Evolutionary conservation across 2,888 invertebrate genomes (phyloP).

Genomic region (Drosophila merina): DNA sequence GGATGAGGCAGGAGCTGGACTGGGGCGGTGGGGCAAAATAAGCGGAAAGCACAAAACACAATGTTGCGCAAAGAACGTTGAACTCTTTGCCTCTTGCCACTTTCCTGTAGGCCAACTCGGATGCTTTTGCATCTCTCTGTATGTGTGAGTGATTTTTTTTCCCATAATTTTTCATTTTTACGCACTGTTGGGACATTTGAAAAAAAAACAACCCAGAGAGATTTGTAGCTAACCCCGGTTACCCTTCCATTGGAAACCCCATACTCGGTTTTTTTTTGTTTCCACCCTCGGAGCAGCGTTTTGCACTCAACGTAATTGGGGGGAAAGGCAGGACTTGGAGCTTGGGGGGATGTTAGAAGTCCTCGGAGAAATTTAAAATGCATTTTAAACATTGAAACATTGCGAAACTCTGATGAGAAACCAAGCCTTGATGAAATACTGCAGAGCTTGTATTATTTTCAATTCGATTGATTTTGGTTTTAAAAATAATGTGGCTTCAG

Average conservation of each 20-base stretch:
- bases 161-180: slow-evolving; percentile 76
- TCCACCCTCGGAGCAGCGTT: slow-evolving; percentile 38
- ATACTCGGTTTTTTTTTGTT: not conserved
- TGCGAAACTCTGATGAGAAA: not conserved
- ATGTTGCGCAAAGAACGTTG: slow-evolving; percentile 79
- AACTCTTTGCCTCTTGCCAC: slow-evolving; percentile 56
- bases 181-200: slow-evolving; percentile 78
- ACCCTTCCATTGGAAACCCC: slow-evolving; percentile 35
- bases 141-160: slow-evolving; percentile 46
- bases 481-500: not conserved
- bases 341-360: slow-evolving; percentile 24
- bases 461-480: not conserved
- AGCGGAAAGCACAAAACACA: slow-evolving; percentile 78
- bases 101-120: slow-evolving; percentile 14
- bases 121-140: slow-evolving; percentile 14
- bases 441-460: too few species aligned
- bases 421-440: too few species aligned
- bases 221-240: slow-evolving; percentile 50
- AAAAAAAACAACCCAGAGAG: slow-evolving; percentile 58
- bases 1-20: not conserved
- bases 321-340: slow-evolving; percentile 20
- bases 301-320: slow-evolving; percentile 74
- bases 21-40: slow-evolving; percentile 62
- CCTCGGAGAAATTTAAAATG: slow-evolving; percentile 44
- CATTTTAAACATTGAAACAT: slow-evolving; percentile 39